phyloP scores from a whole-genome alignment of 2,888 invertebrate species.

The Sceliomorpha sp. region DNA sequence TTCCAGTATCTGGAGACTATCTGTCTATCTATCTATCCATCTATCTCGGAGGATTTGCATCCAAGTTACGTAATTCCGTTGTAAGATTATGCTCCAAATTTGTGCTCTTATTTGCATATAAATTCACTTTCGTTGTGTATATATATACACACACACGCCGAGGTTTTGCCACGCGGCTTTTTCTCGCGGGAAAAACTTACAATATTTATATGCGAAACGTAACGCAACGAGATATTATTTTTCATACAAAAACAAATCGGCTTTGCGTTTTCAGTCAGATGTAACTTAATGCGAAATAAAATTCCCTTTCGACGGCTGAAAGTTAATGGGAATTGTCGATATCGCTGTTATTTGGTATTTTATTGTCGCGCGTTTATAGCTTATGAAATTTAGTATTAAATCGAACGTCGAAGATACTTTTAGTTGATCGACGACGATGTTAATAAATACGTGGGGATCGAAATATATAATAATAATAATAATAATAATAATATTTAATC shows the following conservation, averaged over 20 bases:
- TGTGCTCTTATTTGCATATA: constrained; percentile 40
- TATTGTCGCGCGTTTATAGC: no score
- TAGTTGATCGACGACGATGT: no score
- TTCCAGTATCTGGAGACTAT: not conserved
- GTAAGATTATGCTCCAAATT: constrained; percentile 31
- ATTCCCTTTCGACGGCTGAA: no score
- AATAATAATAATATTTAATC: constrained; percentile 27
- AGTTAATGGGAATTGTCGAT: no score
- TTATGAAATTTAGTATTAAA: no score
- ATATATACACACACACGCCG: no score
- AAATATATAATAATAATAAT: no score
- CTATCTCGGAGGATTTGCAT: constrained; percentile 25
- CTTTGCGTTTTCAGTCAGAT: no score
- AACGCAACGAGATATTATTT: constrained; percentile 18
- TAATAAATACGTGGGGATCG: no score
- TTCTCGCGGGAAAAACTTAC: constrained; percentile 24
- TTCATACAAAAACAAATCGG: constrained; percentile 14
- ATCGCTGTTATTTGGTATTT: no score
- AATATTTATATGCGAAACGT: constrained; percentile 33
- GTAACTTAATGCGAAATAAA: no score
- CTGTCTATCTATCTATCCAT: constrained; percentile 9
- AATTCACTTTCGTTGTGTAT: constrained; percentile 34
- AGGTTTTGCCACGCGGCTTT: constrained; percentile 8
- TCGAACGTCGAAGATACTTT: no score
- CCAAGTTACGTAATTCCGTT: constrained; percentile 35